Conservation (phyloP, 2,113 vertebrate species). For the Bos javanicus region DNA sequence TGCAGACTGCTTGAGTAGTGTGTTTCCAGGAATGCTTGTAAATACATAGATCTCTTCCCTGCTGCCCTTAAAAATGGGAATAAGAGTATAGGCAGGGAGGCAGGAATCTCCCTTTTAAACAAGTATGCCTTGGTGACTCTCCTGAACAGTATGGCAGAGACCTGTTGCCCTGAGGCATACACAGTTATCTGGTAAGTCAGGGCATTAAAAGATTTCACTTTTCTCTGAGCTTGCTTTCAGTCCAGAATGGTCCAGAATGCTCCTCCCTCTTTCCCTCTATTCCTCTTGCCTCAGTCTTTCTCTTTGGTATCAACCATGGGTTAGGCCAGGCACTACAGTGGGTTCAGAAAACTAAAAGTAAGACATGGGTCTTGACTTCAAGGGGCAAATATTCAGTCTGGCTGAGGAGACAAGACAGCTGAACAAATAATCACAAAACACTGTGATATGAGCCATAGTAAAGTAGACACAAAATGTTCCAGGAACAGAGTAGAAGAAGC, state of each 20-base stretch:
- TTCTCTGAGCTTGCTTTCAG: background rate
- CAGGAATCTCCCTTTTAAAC: background rate
- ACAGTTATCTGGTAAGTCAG: rapidly evolving
- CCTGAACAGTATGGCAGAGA: background rate
- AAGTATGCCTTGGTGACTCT: background rate
- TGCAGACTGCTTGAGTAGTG: background rate
- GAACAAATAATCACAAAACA: background rate
- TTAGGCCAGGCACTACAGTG: background rate
- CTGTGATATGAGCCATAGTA: rapidly evolving
- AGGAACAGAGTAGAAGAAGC: background rate
- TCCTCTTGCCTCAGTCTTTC: background rate
- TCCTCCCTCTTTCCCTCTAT: background rate
- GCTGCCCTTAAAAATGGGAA: background rate
- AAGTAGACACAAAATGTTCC: background rate
- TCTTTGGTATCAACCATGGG: background rate
- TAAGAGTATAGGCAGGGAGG: background rate
- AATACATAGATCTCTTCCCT: background rate
- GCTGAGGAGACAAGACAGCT: background rate
- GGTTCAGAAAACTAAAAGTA: background rate
- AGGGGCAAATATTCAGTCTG: background rate
- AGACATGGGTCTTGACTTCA: background rate
- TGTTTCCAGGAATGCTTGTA: background rate
- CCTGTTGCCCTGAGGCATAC: background rate
- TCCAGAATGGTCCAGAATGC: background rate
- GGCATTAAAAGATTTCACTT: background rate